Conservation (phyloP, 1,140 invertebrate species). For the Mycetomoellerius zeteki region DNA sequence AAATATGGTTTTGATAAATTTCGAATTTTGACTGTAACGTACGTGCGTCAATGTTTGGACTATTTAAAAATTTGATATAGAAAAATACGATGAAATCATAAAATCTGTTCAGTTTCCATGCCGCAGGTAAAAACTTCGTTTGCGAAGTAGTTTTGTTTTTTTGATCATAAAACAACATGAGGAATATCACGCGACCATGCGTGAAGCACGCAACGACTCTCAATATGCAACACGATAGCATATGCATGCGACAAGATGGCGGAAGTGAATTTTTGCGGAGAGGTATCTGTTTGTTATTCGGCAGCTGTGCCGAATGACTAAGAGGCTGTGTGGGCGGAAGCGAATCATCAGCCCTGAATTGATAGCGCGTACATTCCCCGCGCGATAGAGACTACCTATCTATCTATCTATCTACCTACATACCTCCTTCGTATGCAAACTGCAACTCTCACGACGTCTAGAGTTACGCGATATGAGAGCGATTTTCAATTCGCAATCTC, state of each 20-base stretch:
- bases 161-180: not conserved
- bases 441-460: conserved; percentile 6
- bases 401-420: not conserved
- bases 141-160: not conserved
- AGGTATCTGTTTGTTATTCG: conserved; percentile 57
- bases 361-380: conserved; percentile 67
- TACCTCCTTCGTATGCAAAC: conserved; percentile 21
- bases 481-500: conserved; percentile 9
- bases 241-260: conserved; percentile 36
- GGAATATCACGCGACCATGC: not conserved
- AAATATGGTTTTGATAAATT: not conserved
- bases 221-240: conserved; percentile 35
- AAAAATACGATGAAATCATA: not conserved
- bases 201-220: conserved; percentile 25
- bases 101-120: conserved; percentile 12
- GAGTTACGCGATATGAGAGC: conserved; percentile 8
- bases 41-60: not conserved
- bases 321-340: conserved; percentile 69
- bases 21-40: not conserved
- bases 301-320: conserved; percentile 67
- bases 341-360: conserved; percentile 75
- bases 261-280: conserved; percentile 54
- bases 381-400: conserved; percentile 50
- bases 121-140: not conserved
- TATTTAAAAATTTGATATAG: not conserved